A percentile compares a stretch with the other conserved stretches of the same genome.
phyloP scores from a whole-genome alignment of 1,140 invertebrate genomes.

The Aphelenchoides avenae region DNA sequence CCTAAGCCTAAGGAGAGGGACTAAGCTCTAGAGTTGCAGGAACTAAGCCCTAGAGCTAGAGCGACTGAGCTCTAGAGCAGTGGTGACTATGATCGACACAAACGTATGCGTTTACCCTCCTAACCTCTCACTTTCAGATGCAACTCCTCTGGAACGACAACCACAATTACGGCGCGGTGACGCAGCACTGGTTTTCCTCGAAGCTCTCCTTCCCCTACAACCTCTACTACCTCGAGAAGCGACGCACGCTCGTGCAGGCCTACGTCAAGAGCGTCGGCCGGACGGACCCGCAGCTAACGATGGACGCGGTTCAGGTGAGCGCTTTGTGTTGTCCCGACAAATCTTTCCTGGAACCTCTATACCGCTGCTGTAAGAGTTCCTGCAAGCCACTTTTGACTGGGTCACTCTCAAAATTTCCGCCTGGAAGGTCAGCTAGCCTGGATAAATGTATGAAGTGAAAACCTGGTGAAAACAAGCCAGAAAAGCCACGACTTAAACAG shows the following conservation, averaged over 20 bases:
- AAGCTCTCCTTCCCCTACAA: constrained; percentile 52
- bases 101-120: constrained; percentile 18
- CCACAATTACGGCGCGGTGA: constrained; percentile 50
- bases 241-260: constrained; percentile 26
- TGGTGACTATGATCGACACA: background rate
- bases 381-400: background rate
- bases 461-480: no score
- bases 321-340: no score
- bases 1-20: no score
- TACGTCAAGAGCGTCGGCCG: constrained; percentile 9
- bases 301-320: constrained; percentile 50
- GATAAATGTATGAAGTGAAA: no score
- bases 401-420: no score
- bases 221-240: constrained; percentile 51
- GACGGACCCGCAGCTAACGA: constrained; percentile 24
- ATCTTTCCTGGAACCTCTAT: no score
- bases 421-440: no score
- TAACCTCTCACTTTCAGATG: constrained; percentile 30
- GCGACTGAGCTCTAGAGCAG: background rate
- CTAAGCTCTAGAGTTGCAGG: no score
- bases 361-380: no score
- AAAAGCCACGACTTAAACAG: no score
- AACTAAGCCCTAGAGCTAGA: no score
- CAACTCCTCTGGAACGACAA: constrained; percentile 54
- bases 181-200: constrained; percentile 44